Base-by-base conservation (phyloP, 2,797 vertebrate species). In the Cetoscarus ocellatus region DNA sequence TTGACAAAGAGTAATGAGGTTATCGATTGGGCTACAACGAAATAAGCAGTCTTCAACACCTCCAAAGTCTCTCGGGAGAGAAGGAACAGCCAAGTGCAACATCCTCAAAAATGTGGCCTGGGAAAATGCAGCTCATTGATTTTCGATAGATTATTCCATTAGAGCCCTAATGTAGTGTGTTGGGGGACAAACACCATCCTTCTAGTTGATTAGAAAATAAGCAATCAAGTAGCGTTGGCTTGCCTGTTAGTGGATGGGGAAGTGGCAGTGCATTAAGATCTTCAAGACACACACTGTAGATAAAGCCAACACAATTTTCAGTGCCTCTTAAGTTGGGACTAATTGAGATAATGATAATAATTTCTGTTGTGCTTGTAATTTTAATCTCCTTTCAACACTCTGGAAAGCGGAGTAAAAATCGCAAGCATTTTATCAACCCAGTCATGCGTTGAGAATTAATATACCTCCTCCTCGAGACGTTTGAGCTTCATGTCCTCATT, bases 1-100 rank as follows among this genome's bases (percentile, higher is more conserved):
- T 94, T 94, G 91, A 94, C 92, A 94, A 93, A 94, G 94, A 94
- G 92, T 94, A 94, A 94, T 94, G 94, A 94, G 93, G 92, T 91
- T 94, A 94, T 94, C 81, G 94, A 94, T 94, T 89, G 89, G 88
- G 86, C 89, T 91, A 93, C 90, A 88, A 90, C 87, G 83, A 91
- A 93, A 93, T 93, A 93, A 93, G 92, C 93, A 92, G 91, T 94
- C 92, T 90, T 93, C 92, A 92, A 93, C 93, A 91, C 91, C 91
- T 90, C 85, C 77, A 83, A 91, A 87, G 83, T 93, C 92, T 92
- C 92, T 66, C 70, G 92, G 92, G 91, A 92, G 83, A 89, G 78
- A 84, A 84, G 80, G 87, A 90, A 92, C 89, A 76, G 91, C 89
- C 91, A 93, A 93, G 90, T 93, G 91, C 92, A 92, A 93, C 91